Base-by-base conservation (phyloP, 2,888 invertebrate genomes). In the Ceraclea dissimilis region DNA sequence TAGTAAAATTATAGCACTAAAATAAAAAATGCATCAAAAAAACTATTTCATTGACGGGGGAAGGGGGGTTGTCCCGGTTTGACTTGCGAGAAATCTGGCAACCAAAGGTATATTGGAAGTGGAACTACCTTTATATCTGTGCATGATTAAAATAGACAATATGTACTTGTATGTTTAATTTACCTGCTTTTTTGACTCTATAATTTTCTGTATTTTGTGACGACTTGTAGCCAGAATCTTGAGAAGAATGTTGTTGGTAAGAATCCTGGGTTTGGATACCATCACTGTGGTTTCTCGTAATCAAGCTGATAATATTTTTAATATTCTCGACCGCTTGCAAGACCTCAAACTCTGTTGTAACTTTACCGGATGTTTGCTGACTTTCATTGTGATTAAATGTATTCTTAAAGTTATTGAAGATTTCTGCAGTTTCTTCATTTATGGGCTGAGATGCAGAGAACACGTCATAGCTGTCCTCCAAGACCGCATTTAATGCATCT, bases 211-310 rank as follows among this genome's bases (percentile, higher is more conserved):
- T 34, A 16, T 20, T 34, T 49, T 54, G 49, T 26, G 39, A 48
- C n/a, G 57, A 56, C 19, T 21, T 16, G 17, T 53, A 60, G 26
- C 58, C 60, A 18, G 60, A 60, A 33, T 60, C 58, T 58, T 58
- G 57, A 48, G 58, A 50, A 5, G 10, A 21, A 26, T 51, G 20
- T 31, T 8, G 11, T 31, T 31, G 31, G 13, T 13, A 39, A 13
- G 39, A 39, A 8, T n/a, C 13, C 13, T 39, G 39, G 13, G 39
- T n/a, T 39, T 13, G n/a, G 13, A 39, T 31, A n/a, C 26, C 4
- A 4, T 39, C 39, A 26, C 31, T 46, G 21, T 52, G 39, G 11
- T 55, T 49, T 34, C 57, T 52, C 44, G 54, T 49, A 2, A 57
- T 16, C 6, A n/a, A 26, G 22, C 44, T 51, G 19, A 58, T 56